phyloP scores from a whole-genome alignment of 2,797 vertebrate species.

The Naso thynnoides region DNA sequence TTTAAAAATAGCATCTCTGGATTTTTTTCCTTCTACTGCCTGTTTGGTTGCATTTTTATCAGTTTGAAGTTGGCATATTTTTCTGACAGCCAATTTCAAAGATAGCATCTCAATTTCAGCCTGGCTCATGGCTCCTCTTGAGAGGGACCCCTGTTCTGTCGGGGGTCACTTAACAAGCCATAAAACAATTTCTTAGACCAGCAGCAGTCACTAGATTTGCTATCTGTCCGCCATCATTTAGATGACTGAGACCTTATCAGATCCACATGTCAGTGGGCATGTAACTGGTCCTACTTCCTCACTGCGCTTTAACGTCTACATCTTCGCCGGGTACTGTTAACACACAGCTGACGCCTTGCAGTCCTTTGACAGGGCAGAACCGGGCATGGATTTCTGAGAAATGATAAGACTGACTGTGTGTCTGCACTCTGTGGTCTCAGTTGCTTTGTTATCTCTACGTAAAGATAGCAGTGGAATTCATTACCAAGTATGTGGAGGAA shows the following conservation, averaged over 20 bases:
- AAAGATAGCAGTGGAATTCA: slow-evolving; percentile 75
- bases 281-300: slow-evolving; percentile 33
- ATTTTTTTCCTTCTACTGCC: slow-evolving; percentile 11
- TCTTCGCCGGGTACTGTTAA: slow-evolving; percentile 41
- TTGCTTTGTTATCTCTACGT: slow-evolving; percentile 66
- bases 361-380: slow-evolving; percentile 41
- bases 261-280: slow-evolving; percentile 20
- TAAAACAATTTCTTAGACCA: slow-evolving; percentile 34
- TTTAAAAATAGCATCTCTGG: slow-evolving; percentile 53
- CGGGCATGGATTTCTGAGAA: slow-evolving; percentile 47
- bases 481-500: slow-evolving; percentile 33
- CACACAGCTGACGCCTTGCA: slow-evolving; percentile 51
- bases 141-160: slow-evolving; percentile 38
- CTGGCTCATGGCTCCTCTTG: slow-evolving; percentile 36
- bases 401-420: slow-evolving; percentile 67
- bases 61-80: slow-evolving; percentile 59
- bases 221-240: slow-evolving; percentile 38
- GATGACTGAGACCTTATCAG: slow-evolving; percentile 53
- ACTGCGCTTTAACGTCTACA: slow-evolving; percentile 29
- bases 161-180: slow-evolving; percentile 42
- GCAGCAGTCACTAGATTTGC: slow-evolving; percentile 15
- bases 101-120: slow-evolving; percentile 71
- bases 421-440: slow-evolving; percentile 57
- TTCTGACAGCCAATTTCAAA: slow-evolving; percentile 72
- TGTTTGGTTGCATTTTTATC: slow-evolving; percentile 64